Evolutionary conservation across 2,113 vertebrate genomes (phyloP).

Genomic region (Apus apus): DNA sequence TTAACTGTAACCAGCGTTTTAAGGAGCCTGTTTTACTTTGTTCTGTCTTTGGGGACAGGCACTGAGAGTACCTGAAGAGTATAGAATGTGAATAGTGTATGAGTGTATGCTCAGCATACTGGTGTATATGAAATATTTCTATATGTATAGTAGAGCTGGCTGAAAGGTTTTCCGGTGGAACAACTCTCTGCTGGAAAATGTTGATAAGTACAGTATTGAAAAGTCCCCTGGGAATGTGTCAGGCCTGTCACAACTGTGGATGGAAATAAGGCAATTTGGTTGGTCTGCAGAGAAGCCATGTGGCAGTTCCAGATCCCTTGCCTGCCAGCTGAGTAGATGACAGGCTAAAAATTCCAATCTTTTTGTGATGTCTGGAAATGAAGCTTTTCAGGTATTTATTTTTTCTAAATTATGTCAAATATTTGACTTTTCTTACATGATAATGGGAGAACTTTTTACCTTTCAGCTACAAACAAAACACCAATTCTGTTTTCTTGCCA

Average conservation of each 20-base stretch:
- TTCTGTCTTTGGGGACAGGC: neutral
- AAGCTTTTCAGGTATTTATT: neutral
- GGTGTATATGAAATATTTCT: neutral
- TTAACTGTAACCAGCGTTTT: neutral
- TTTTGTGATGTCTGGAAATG: neutral
- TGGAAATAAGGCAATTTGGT: conserved; percentile 13
- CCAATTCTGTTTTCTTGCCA: neutral
- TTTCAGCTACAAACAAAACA: neutral
- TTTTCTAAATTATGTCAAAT: neutral
- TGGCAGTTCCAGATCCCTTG: neutral
- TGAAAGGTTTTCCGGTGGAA: neutral
- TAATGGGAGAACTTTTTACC: neutral
- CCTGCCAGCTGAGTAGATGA: neutral
- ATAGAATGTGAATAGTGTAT: neutral
- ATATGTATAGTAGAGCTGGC: neutral
- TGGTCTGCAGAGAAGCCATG: neutral
- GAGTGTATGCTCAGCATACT: neutral
- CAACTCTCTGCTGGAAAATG: neutral
- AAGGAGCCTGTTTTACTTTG: neutral
- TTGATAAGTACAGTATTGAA: neutral
- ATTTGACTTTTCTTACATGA: neutral
- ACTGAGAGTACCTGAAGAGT: neutral
- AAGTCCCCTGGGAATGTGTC: neutral
- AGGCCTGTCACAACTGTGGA: conserved; percentile 23
- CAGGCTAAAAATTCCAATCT: neutral